Evolutionary conservation across 2,113 vertebrate genomes (phyloP), one percentile per base, ranked within the genome.

Genomic region (Lagopus leucura): DNA sequence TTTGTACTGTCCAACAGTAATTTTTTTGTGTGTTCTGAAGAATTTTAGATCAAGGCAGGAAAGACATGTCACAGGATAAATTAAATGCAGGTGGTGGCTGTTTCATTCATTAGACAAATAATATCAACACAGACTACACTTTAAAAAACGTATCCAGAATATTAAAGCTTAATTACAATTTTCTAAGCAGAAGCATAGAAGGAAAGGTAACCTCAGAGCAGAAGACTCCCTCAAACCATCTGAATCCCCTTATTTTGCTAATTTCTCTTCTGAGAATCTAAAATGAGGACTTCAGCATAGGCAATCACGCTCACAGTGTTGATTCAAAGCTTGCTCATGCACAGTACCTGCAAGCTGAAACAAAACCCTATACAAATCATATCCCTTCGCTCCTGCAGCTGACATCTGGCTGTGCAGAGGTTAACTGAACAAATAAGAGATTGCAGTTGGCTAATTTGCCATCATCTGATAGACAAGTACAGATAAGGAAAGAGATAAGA

Each of bases 61-160:
- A 93, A 86, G 89, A 77, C 50, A 81, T 64, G 79, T 82, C 85
- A 92, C 27, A 74, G 91, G 91, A 93, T 32, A 95, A 95, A 94
- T 96, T 91, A 95, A 94, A 95, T 81, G 84, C 95, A 96, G 93
- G 95, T 97, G 95, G 91, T 0, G 8, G 63, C 47, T 77, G 88
- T 81, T 93, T 88, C 66, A 81, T 84, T 84, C 22, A 88, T 83
- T 67, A 83, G 75, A 89, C 64, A 89, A 93, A 95, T 84, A 81
- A 92, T 69, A 92, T 42, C 95, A 93, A 94, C 55, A 87, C 17
- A 91, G 71, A 64, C 72, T 67, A 88, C 21, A 61, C 60, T 91
- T 93, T 18, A 5, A 52, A 94, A 94, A 92, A 63, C 21, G 10
- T 67, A 81, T 47, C 24, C 43, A 82, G 85, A 86, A 64, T 91